Evolutionary conservation across 2,888 invertebrate genomes (phyloP), one percentile per base, ranked within the genome.

Genomic region (Phaonia tiefii): DNA sequence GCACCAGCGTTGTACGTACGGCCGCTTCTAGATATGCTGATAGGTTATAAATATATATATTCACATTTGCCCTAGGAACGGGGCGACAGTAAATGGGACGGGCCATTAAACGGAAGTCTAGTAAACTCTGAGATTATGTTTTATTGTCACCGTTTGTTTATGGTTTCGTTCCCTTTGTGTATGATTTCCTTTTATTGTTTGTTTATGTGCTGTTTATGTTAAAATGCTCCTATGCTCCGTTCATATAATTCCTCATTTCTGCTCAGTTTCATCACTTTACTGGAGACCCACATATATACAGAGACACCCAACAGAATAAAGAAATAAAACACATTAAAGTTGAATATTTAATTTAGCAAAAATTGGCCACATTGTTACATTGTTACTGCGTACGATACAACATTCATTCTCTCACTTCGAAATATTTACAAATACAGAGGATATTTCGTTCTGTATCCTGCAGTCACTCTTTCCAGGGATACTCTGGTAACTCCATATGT

Each of bases 171-270:
- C 8, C 46, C 15, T 58, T 60, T 60, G 67, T 67, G 11, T 39
- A 51, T 17, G 20, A 67, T 60, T 72, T 60, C 13, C 31, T 72
- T 31, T 72, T 72, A 72, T 72, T 72, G 51, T 63, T 72, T 51
- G 54, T 73, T 73, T 73, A 65, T 54, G 42, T 54, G 60, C 46
- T 72, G 72, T 63, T 72, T 63, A 72, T 72, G 72, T 10, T 51
- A 72, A 72, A 72, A 60, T 13, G 20, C 7, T 37, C 7, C 25
- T n/a, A n/a, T 72, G 63, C 42, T 44, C n/a, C 25, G 13, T 51
- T 51, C 22, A 26, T 15, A 7, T 49, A 15, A 26, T 44, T 51
- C 22, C 11, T 17, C 63, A 42, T 22, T 60, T n/a, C 20, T 51
- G 17, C 20, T 17, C 51, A 10, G 11, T 20, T 7, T 22, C 20